These are phyloP conservation scores for Odocoileus hemionus DNA, from an alignment of 2,113 vertebrate genomes.

Conservation along the genomic window DNA sequence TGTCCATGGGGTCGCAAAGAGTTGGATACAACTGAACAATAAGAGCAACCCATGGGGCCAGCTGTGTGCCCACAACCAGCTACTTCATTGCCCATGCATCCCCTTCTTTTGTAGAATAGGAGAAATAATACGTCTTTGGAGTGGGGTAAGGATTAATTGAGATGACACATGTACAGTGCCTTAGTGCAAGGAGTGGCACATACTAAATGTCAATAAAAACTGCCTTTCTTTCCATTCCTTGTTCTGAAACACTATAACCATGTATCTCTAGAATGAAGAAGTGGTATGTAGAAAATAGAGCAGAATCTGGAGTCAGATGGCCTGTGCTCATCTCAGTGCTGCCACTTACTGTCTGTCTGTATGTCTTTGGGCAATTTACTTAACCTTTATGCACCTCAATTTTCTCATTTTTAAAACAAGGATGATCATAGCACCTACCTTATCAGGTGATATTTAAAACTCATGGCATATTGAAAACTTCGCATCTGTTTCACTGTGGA, in stretches of 20 bases:
- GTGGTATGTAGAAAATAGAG: neutral
- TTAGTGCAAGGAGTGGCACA: neutral
- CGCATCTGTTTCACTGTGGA: neutral
- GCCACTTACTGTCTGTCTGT: neutral
- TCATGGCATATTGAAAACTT: neutral
- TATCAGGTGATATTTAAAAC: neutral
- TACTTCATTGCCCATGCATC: neutral
- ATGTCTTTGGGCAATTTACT: neutral
- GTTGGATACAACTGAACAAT: neutral
- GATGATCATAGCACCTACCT: neutral
- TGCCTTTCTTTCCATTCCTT: neutral
- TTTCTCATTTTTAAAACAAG: neutral
- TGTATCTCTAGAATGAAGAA: neutral
- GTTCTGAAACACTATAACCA: neutral
- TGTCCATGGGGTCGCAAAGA: neutral
- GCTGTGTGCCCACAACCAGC: neutral
- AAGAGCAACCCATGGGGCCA: neutral
- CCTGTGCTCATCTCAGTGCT: too few species aligned
- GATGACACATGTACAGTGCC: neutral
- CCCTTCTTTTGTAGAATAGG: neutral
- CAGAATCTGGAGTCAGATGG: neutral
- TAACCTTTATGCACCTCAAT: neutral
- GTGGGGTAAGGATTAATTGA: neutral
- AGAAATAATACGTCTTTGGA: neutral
- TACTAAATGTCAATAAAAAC: neutral